Evolutionary conservation across 2,797 vertebrate genomes (phyloP), one percentile per base, ranked within the genome.

Genomic region (Hozukius guyotensis): DNA sequence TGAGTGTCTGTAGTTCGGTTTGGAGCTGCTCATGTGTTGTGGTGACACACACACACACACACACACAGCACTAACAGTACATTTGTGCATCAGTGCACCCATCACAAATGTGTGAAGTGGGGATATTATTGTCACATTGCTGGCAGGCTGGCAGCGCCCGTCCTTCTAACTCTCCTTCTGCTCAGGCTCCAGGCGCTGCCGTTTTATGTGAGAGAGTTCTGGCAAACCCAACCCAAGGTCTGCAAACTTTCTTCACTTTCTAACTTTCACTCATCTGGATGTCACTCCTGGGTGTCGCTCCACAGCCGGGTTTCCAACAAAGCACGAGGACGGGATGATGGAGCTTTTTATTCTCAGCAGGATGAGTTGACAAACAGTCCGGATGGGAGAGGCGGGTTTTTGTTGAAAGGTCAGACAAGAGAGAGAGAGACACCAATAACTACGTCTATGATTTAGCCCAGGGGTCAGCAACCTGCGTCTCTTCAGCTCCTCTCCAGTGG

Each of bases 41-140:
- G 70, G 32, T 29, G 2, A 46, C 52, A 25, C 36, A 78, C 67
- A 62, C 56, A n/a, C 74, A 73, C 59, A 38, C 78, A 65, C 57
- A 72, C 68, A 38, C 31, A 64, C 63, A 76, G 7, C 20, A 65
- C 56, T 63, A 55, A 32, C 63, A 73, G 72, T 77, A 68, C 84
- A 64, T 55, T 69, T 60, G 83, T 85, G 85, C 85, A 78, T 88
- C 88, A 85, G 65, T 81, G 86, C 66, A 31, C 77, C 71, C 77
- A 36, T 83, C 88, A 77, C 59, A 16, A 49, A 72, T 34, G 74
- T 89, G 85, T 87, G 85, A 85, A 85, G 85, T 75, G 46, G 63
- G 82, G 83, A 70, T 89, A 78, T 85, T 88, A 79, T 81, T 87
- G 88, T 92, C 84, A 81, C 76, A 64, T 31, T 20, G 84, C 87